Percentiles rank a stretch among this genome's conserved stretches.
phyloP scores from a whole-genome alignment of 2,797 vertebrate species.

The Tragopan temminckii region DNA sequence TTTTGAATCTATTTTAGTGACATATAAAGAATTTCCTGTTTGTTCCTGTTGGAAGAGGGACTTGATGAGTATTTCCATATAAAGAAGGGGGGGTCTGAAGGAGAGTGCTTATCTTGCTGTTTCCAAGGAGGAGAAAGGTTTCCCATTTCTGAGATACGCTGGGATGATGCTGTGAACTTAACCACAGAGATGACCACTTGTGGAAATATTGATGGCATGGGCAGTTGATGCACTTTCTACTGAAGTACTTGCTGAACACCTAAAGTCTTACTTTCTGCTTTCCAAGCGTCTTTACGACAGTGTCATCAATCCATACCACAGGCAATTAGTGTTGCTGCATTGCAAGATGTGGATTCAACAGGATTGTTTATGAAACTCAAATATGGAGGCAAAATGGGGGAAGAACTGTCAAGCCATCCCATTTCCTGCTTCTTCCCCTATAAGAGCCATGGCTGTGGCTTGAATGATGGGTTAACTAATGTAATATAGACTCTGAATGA shows the following conservation, averaged over 20 bases:
- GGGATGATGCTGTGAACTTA: background rate
- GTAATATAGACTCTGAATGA: background rate
- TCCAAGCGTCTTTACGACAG: background rate
- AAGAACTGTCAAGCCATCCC: background rate
- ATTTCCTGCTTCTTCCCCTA: background rate
- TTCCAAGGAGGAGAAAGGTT: background rate
- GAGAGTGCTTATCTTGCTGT: background rate
- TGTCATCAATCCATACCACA: rapidly evolving
- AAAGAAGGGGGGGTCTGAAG: background rate
- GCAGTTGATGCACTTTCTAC: background rate
- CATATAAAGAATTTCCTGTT: conserved; percentile 10
- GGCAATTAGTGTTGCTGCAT: rapidly evolving
- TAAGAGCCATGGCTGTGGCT: background rate
- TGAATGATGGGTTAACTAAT: background rate
- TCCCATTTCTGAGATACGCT: background rate
- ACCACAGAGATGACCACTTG: rapidly evolving
- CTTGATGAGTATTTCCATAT: background rate
- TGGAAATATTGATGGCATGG: rapidly evolving
- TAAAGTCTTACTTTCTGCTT: background rate
- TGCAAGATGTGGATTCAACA: background rate
- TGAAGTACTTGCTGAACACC: background rate
- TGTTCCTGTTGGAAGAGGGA: background rate
- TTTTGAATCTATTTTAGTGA: conserved; percentile 23
- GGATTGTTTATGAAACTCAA: background rate
- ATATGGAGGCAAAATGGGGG: background rate